phyloP scores from a whole-genome alignment of 92 coral and sea anemone genomes.

The Zoanthus sansibaricus region DNA sequence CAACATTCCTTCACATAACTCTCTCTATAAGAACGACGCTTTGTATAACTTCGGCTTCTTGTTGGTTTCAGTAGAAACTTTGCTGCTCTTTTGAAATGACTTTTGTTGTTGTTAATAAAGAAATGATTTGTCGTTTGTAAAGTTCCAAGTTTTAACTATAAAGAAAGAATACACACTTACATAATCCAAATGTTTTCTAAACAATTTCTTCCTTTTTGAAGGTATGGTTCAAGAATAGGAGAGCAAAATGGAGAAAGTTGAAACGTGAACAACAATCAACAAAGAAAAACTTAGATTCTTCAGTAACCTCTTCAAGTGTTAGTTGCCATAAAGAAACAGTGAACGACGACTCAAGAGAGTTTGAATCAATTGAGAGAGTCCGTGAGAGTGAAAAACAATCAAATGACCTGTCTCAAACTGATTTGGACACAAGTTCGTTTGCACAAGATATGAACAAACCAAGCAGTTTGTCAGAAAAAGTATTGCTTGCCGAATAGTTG shows the following conservation, averaged over 20 bases:
- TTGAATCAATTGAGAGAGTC: slow-evolving; percentile 11
- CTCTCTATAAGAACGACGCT: background rate
- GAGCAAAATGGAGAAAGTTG: slow-evolving; percentile 99
- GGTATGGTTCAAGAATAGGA: slow-evolving; percentile 99
- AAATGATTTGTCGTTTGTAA: background rate
- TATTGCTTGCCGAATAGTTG: background rate
- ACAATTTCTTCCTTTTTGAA: slow-evolving; percentile 1
- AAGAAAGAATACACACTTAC: background rate
- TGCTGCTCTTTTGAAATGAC: background rate
- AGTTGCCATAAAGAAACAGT: slow-evolving; percentile 14
- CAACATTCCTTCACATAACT: slow-evolving; percentile 32
- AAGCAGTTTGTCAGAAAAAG: slow-evolving; percentile 13
- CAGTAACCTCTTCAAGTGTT: background rate
- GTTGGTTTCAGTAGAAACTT: background rate
- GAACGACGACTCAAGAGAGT: slow-evolving; percentile 27
- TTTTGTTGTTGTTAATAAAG: background rate
- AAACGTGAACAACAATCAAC: slow-evolving; percentile 82
- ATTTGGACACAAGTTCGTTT: background rate
- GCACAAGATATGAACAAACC: background rate
- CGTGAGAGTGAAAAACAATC: slow-evolving; percentile 11
- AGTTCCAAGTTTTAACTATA: background rate
- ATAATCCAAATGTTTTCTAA: background rate
- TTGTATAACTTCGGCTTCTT: background rate
- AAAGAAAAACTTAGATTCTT: slow-evolving; percentile 63
- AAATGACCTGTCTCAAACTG: slow-evolving; percentile 22